phyloP scores from a whole-genome alignment of 2,113 vertebrate genomes.

The Pachypanchax playfairii region DNA sequence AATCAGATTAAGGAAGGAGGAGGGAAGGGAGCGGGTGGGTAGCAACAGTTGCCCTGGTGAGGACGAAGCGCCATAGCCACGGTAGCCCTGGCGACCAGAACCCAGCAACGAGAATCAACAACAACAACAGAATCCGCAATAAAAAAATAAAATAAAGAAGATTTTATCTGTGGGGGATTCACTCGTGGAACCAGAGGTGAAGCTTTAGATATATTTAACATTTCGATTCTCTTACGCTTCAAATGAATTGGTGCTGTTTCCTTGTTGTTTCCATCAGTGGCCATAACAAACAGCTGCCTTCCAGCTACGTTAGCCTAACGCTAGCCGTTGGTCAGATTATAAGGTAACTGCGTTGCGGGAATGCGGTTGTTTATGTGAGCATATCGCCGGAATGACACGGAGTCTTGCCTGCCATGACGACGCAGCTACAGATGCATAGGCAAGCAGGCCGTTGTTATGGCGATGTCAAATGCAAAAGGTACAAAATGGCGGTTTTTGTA shows the following conservation, averaged over 20 bases:
- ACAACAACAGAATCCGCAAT: conserved; percentile 82
- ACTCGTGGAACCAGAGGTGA: conserved; percentile 80
- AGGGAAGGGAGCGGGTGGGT: conserved; percentile 85
- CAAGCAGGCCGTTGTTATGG: conserved; percentile 83
- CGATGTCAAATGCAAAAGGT: conserved; percentile 84
- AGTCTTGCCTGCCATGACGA: conserved; percentile 62
- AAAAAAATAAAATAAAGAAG: conserved; percentile 74
- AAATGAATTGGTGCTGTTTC: conserved; percentile 67
- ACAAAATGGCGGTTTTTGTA: conserved; percentile 87
- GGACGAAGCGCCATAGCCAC: conserved; percentile 98
- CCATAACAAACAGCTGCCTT: conserved; percentile 66
- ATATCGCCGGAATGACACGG: conserved; percentile 37
- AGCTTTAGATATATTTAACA: conserved; percentile 50
- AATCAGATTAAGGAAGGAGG: conserved; percentile 69
- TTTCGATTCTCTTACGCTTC: conserved; percentile 53
- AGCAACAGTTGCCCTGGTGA: conserved; percentile 99
- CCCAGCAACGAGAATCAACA: conserved; percentile 97
- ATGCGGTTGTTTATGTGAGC: conserved; percentile 13
- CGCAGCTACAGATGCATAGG: conserved; percentile 68
- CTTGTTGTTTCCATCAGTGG: conserved; percentile 73
- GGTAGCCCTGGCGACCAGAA: conserved; percentile 98
- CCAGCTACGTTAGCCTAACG: conserved; percentile 56
- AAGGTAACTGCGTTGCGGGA: conserved; percentile 21
- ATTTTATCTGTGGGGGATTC: conserved; percentile 72
- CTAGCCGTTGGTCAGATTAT: conserved; percentile 45